These are phyloP conservation scores for Hydroisotoma schaefferi DNA, from an alignment of 2,888 invertebrate species.

Conservation along the genomic window DNA sequence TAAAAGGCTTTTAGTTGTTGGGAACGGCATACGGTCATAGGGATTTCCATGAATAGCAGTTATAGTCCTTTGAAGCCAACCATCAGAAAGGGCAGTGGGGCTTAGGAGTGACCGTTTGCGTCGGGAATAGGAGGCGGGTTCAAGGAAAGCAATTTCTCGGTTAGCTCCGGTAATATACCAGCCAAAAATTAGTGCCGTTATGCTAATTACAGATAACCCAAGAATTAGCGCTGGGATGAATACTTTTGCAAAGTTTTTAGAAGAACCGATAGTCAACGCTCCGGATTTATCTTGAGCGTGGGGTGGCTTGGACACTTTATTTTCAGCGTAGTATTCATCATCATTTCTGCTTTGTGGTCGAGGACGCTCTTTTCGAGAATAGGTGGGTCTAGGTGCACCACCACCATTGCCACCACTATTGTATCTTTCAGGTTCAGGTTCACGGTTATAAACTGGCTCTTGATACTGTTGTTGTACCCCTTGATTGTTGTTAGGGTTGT, in stretches of 20 bases:
- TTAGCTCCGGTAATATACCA: slow-evolving; percentile 52
- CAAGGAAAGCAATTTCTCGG: slow-evolving; percentile 39
- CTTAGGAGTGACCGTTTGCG: slow-evolving; percentile 34
- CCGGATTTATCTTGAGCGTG: slow-evolving; percentile 35
- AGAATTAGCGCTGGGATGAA: slow-evolving; percentile 73
- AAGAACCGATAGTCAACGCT: slow-evolving; percentile 29
- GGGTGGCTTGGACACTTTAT: slow-evolving; percentile 30
- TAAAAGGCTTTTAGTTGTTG: slow-evolving; percentile 34
- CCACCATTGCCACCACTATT: slow-evolving; percentile 12
- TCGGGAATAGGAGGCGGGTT: slow-evolving; percentile 33
- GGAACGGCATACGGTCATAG: slow-evolving; percentile 40
- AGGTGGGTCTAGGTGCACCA: slow-evolving; percentile 11
- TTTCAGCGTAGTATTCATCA: slow-evolving; percentile 19
- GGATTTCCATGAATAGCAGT: slow-evolving; percentile 46
- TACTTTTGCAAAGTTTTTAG: slow-evolving; percentile 52
- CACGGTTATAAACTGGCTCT: slow-evolving; percentile 15
- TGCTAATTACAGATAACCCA: slow-evolving; percentile 74
- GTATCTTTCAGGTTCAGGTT: slow-evolving; percentile 4
- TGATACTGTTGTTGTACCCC: slow-evolving; percentile 14
- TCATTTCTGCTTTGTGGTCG: slow-evolving; percentile 11
- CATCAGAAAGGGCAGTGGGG: slow-evolving; percentile 37
- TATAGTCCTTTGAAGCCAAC: slow-evolving; percentile 45
- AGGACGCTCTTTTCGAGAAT: slow-evolving; percentile 3
- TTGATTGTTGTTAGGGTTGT: slow-evolving; percentile 8
- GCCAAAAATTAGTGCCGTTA: slow-evolving; percentile 76